phyloP scores from a whole-genome alignment of 2,888 invertebrate genomes.

The Platynereis dumerilii region DNA sequence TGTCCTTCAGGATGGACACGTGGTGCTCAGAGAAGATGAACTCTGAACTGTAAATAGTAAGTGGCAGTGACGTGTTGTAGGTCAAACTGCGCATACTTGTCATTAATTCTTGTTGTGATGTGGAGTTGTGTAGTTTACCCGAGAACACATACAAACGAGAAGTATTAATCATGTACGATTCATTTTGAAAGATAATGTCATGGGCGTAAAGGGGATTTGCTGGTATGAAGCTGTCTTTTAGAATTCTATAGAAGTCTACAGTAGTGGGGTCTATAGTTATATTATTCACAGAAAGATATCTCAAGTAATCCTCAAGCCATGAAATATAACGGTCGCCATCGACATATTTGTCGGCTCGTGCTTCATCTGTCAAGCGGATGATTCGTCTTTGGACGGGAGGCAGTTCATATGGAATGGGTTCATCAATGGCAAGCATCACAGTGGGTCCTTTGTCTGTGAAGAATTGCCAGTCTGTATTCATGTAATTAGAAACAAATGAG shows the following conservation, averaged over 20 bases:
- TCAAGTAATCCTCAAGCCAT: conserved; percentile 32
- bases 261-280: not conserved
- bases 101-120: conserved; percentile 34
- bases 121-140: conserved; percentile 85
- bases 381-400: conserved; percentile 21
- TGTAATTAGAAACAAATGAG: conserved; percentile 34
- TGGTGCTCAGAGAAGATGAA: conserved; percentile 42
- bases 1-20: conserved; percentile 39
- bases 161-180: conserved; percentile 77
- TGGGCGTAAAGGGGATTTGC: conserved; percentile 29
- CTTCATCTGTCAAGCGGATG: conserved; percentile 17
- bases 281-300: conserved; percentile 7
- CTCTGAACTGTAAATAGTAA: conserved; percentile 37
- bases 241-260: conserved; percentile 15
- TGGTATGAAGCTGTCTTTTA: conserved; percentile 27
- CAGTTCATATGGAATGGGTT: conserved; percentile 33
- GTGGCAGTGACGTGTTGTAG: conserved; percentile 33
- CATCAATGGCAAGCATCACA: conserved; percentile 33
- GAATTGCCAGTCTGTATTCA: conserved; percentile 29
- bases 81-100: conserved; percentile 31
- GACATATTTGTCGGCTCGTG: conserved; percentile 17
- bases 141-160: conserved; percentile 80
- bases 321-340: conserved; percentile 22
- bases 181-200: conserved; percentile 83
- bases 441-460: conserved; percentile 33